Evolutionary conservation across 2,113 vertebrate genomes (phyloP).

Genomic region (Gymnobelideus leadbeateri): DNA sequence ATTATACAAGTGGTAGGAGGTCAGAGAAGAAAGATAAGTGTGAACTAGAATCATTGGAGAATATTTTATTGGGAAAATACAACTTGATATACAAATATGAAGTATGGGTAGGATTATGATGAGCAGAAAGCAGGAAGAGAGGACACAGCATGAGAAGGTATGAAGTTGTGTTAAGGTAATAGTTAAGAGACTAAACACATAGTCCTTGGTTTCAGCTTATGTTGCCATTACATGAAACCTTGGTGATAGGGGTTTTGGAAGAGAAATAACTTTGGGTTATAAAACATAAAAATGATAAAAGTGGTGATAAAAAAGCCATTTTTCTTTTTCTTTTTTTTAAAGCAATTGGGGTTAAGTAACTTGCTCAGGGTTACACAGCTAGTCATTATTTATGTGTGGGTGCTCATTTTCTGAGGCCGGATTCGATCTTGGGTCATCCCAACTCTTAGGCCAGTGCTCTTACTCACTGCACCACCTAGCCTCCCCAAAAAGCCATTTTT

Average conservation of each 20-base stretch:
- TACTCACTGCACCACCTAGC: too few species aligned
- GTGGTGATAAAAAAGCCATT: not conserved
- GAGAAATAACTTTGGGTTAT: not conserved
- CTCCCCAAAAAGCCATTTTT: constrained; percentile 1
- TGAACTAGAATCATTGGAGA: not conserved
- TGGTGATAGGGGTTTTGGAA: constrained; percentile 10
- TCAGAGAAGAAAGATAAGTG: not conserved
- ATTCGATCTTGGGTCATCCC: too few species aligned
- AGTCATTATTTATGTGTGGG: too few species aligned
- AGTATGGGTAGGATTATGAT: not conserved
- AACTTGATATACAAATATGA: not conserved
- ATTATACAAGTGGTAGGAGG: not conserved
- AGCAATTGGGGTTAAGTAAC: too few species aligned
- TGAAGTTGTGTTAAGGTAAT: not conserved
- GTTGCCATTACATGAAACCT: not conserved
- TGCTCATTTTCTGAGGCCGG: too few species aligned
- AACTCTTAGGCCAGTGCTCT: too few species aligned
- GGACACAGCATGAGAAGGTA: not conserved
- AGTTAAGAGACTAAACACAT: not conserved
- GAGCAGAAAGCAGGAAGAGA: not conserved
- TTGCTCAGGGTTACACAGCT: too few species aligned
- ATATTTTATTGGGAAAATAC: not conserved
- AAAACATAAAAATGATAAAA: not conserved
- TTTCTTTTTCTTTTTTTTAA: too few species aligned
- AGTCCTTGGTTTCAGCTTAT: not conserved